These are phyloP conservation scores for Coelinius sp. DNA, from an alignment of 2,888 invertebrate species.

Conservation along the genomic window DNA sequence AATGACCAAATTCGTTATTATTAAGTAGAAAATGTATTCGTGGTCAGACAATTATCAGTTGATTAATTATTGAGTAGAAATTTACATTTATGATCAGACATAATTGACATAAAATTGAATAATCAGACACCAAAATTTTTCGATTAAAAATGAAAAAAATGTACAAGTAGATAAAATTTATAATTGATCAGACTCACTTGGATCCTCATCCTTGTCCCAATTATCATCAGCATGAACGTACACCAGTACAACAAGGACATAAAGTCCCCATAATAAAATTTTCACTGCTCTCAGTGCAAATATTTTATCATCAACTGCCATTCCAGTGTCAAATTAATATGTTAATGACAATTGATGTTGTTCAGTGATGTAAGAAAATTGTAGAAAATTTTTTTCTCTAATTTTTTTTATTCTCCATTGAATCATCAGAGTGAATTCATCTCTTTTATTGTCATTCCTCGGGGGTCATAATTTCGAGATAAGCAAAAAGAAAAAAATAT, in stretches of 20 bases:
- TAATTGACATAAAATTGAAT: too few relatives aligned
- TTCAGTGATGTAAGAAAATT: too few relatives aligned
- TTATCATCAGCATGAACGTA: conserved; percentile 62
- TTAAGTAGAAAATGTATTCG: neutral
- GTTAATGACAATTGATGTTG: neutral
- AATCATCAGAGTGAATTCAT: conserved; percentile 35
- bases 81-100: neutral
- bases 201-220: conserved; percentile 66
- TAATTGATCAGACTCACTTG: conserved; percentile 54
- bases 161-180: too few relatives aligned
- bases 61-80: neutral
- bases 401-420: conserved; percentile 15
- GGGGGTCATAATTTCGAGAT: conserved; percentile 1
- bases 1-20: neutral
- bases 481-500: neutral
- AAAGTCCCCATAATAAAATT: conserved; percentile 59
- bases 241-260: conserved; percentile 58
- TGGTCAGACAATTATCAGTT: neutral
- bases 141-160: too few relatives aligned
- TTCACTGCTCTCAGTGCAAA: conserved; percentile 56
- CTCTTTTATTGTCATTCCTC: conserved; percentile 59
- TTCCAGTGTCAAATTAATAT: conserved; percentile 51
- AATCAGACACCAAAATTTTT: too few relatives aligned
- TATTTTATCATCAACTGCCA: conserved; percentile 61
- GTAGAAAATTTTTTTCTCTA: too few relatives aligned